Percentiles rank a stretch among this genome's conserved stretches.
Conservation (phyloP, 2,113 vertebrate species). For the Lamprotornis superbus region DNA sequence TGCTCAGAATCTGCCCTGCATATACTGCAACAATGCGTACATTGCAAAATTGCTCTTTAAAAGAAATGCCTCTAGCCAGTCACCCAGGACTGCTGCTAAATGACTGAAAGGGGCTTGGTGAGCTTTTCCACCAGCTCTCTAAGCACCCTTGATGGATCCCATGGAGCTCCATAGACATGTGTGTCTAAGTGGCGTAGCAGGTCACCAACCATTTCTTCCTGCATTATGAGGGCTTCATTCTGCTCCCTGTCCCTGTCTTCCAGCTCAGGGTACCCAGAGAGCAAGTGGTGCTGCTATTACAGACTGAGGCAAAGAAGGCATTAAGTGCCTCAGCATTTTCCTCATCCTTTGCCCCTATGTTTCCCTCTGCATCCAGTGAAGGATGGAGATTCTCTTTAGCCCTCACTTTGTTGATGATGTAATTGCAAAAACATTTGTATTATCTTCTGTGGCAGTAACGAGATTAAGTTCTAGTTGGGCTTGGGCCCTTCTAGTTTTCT, state of each 20-base stretch:
- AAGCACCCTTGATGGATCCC: background rate
- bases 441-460: background rate
- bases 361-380: background rate
- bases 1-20: background rate
- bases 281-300: background rate
- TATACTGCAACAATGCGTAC: background rate
- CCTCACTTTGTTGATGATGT: background rate
- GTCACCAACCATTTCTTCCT: background rate
- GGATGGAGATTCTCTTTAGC: background rate
- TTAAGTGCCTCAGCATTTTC: background rate
- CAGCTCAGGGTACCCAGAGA: background rate
- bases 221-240: background rate
- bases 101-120: background rate
- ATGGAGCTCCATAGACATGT: rapidly evolving
- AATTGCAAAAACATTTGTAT: background rate
- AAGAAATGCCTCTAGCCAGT: background rate
- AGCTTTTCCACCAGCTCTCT: background rate
- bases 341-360: background rate
- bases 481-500: background rate
- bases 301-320: background rate
- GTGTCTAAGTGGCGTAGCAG: background rate
- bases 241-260: background rate
- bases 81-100: background rate
- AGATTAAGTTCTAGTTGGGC: background rate
- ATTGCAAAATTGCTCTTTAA: background rate